Percentiles rank a stretch among this genome's conserved stretches.
Conservation (phyloP, 1,140 invertebrate species). For the Drosophila athabasca region DNA sequence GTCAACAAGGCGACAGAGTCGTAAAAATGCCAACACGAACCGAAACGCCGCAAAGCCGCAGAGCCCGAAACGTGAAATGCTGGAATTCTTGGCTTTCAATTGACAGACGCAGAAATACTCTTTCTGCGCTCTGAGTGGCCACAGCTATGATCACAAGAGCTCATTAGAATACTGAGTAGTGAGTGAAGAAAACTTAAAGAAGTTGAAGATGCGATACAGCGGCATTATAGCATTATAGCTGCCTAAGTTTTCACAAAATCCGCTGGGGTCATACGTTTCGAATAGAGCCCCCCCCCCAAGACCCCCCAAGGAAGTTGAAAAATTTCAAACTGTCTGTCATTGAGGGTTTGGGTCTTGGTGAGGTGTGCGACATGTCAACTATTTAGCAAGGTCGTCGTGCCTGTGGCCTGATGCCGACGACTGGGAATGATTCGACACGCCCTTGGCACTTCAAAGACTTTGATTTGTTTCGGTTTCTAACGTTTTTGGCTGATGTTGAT, state of each 20-base stretch:
- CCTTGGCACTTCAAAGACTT: constrained; percentile 68
- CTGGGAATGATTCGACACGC: constrained; percentile 15
- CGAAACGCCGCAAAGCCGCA: background rate
- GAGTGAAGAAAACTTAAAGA: too few species aligned
- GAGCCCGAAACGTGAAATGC: too few species aligned
- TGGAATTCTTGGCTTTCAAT: too few species aligned
- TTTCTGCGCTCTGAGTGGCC: too few species aligned
- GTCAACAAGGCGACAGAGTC: constrained; percentile 42
- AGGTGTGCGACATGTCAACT: constrained; percentile 47
- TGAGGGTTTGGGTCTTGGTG: constrained; percentile 1
- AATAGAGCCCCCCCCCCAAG: background rate
- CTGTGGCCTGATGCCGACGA: too few species aligned
- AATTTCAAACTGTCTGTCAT: constrained; percentile 33
- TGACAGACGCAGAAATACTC: too few species aligned
- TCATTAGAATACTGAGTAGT: too few species aligned
- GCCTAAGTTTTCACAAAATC: too few species aligned
- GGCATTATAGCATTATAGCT: too few species aligned
- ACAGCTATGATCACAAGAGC: too few species aligned
- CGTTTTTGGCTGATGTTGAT: constrained; percentile 10
- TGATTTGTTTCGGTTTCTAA: constrained; percentile 49
- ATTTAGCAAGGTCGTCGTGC: constrained; percentile 49
- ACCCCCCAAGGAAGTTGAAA: constrained; percentile 6
- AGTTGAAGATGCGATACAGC: too few species aligned
- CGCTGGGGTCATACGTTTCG: background rate
- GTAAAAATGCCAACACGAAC: constrained; percentile 60